Evolutionary conservation across 2,113 vertebrate genomes (phyloP).

Genomic region (Mesoclemmys tuberculata): DNA sequence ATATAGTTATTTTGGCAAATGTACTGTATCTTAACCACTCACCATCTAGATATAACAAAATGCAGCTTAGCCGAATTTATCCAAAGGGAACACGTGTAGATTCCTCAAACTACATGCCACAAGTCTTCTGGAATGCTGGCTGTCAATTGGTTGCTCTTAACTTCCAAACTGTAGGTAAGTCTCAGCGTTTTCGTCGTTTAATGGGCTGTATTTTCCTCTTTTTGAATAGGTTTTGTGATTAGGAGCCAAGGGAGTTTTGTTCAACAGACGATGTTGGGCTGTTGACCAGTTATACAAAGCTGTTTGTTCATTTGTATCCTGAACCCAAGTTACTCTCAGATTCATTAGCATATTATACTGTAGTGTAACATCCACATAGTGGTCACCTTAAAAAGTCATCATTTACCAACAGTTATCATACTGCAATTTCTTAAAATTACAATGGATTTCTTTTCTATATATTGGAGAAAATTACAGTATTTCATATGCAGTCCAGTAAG

Average conservation of each 20-base stretch:
- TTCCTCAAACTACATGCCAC: slow-evolving; percentile 99
- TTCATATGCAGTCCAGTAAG: neutral
- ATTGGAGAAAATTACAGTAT: neutral
- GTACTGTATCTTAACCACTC: slow-evolving; percentile 76
- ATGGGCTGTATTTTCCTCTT: neutral
- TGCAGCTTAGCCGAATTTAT: slow-evolving; percentile 97
- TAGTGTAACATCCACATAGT: neutral
- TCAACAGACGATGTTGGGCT: neutral
- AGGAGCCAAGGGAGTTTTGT: neutral
- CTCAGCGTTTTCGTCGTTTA: neutral
- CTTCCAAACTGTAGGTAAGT: slow-evolving; percentile 96
- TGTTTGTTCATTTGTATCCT: neutral
- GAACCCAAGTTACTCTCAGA: neutral
- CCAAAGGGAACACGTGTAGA: slow-evolving; percentile 98
- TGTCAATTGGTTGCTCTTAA: slow-evolving; percentile 98
- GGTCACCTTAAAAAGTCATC: neutral
- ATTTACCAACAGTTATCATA: neutral
- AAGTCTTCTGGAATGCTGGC: slow-evolving; percentile 98
- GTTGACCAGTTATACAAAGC: neutral
- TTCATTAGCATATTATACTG: neutral
- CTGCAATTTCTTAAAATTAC: neutral
- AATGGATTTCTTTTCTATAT: neutral
- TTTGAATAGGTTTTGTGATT: neutral
- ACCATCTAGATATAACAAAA: slow-evolving; percentile 93
- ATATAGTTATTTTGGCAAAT: neutral